Percentiles rank a stretch among this genome's conserved stretches.
phyloP scores from a whole-genome alignment of 2,797 vertebrate genomes.

The Philypnodon macrostomus region DNA sequence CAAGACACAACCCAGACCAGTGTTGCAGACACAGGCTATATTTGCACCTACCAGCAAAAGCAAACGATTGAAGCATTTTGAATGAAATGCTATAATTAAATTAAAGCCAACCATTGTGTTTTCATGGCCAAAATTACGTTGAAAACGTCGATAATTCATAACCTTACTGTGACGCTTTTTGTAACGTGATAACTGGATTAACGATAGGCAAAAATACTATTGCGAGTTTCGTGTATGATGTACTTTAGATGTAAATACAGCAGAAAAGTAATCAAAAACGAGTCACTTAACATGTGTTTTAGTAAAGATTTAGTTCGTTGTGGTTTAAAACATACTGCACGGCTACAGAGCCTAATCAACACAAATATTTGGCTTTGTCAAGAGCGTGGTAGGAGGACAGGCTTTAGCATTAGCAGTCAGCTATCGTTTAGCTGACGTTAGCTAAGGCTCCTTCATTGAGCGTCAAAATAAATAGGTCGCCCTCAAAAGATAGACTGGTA shows the following conservation, averaged over 20 bases:
- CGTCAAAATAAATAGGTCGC: conserved; percentile 49
- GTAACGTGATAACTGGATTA: conserved; percentile 40
- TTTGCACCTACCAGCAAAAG: not conserved
- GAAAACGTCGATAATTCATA: not conserved
- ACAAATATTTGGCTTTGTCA: conserved; percentile 51
- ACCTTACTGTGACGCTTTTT: not conserved
- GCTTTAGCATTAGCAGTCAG: conserved; percentile 52
- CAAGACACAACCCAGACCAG: not conserved
- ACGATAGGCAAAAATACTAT: conserved; percentile 21
- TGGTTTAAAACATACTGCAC: not conserved
- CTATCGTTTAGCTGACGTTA: conserved; percentile 55
- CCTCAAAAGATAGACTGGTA: conserved; percentile 39
- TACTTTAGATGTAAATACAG: conserved; percentile 30
- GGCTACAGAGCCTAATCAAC: conserved; percentile 8
- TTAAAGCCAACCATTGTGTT: no score
- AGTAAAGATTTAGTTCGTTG: fast-evolving
- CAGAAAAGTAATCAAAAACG: conserved; percentile 5
- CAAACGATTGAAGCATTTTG: not conserved
- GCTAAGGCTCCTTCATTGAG: conserved; percentile 54
- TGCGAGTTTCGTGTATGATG: conserved; percentile 24
- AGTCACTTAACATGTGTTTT: not conserved
- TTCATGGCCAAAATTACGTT: not conserved
- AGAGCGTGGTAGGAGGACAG: conserved; percentile 44
- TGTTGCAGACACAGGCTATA: not conserved
- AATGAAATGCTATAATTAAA: not conserved